phyloP scores from a whole-genome alignment of 2,113 vertebrate species.

The Aix galericulata region DNA sequence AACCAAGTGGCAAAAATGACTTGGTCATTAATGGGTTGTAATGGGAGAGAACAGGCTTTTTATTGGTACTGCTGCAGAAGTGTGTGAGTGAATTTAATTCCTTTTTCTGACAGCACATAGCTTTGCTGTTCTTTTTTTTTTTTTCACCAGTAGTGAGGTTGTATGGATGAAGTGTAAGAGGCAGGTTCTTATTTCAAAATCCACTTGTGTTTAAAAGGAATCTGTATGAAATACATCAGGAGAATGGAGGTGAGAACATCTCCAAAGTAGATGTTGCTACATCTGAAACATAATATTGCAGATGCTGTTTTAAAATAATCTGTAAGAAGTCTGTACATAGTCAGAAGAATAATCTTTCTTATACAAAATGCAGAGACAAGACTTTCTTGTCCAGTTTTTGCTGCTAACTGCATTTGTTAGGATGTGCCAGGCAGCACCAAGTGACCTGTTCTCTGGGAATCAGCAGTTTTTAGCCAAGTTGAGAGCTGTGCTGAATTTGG shows the following conservation, averaged over 20 bases:
- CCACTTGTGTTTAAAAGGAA: neutral
- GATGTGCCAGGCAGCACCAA: neutral
- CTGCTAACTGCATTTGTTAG: neutral
- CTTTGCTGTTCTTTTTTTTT: neutral
- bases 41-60: neutral
- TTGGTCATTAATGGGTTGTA: neutral
- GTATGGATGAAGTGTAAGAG: neutral
- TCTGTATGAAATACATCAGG: neutral
- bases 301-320: neutral
- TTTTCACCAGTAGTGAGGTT: neutral
- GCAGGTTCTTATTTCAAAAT: neutral
- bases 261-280: neutral
- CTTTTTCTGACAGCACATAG: neutral
- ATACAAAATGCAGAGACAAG: neutral
- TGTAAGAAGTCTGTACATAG: neutral
- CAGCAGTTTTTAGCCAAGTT: neutral
- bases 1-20: neutral
- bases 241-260: neutral
- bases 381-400: neutral
- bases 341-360: neutral
- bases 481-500: neutral
- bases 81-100: neutral
- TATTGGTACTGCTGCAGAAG: neutral
- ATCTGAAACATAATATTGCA: neutral
- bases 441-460: neutral